Percentiles rank a stretch among this genome's conserved stretches.
Conservation (phyloP, 1,140 invertebrate genomes). For the Oryctes rhinoceros region DNA sequence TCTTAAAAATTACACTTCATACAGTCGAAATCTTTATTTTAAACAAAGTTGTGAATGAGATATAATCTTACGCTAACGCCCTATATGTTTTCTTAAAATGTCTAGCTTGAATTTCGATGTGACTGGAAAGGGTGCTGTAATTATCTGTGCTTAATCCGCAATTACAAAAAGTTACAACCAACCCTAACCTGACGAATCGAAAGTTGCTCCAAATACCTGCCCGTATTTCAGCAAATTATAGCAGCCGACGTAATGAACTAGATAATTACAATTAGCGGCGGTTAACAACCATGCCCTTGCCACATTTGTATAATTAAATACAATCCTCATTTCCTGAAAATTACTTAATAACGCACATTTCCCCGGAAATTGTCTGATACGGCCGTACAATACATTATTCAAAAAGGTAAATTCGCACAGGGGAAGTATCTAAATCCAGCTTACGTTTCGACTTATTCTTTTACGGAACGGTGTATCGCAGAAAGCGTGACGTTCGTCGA, state of each 20-base stretch:
- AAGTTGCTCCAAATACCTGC: slow-evolving; percentile 1
- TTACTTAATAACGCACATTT: neutral
- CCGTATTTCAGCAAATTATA: neutral
- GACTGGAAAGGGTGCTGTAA: too few relatives aligned
- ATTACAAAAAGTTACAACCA: too few relatives aligned
- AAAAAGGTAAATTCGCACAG: neutral
- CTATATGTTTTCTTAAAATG: too few relatives aligned
- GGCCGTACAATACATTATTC: neutral
- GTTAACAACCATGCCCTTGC: neutral
- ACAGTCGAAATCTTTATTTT: too few relatives aligned
- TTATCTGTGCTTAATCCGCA: too few relatives aligned
- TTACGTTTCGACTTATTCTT: neutral
- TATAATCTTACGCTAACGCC: too few relatives aligned
- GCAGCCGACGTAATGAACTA: neutral
- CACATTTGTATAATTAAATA: slow-evolving; percentile 36
- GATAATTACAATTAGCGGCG: slow-evolving; percentile 29
- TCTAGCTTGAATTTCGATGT: too few relatives aligned
- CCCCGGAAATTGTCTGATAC: slow-evolving; percentile 16
- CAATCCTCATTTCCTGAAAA: slow-evolving; percentile 32
- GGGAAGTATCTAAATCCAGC: too few relatives aligned
- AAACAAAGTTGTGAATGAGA: too few relatives aligned
- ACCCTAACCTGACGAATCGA: neutral
- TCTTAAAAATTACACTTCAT: too few relatives aligned
- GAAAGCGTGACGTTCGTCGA: too few relatives aligned
- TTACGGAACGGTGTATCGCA: neutral